phyloP scores from a whole-genome alignment of 2,797 vertebrate species.

The Tenualosa thibaudeaui region DNA sequence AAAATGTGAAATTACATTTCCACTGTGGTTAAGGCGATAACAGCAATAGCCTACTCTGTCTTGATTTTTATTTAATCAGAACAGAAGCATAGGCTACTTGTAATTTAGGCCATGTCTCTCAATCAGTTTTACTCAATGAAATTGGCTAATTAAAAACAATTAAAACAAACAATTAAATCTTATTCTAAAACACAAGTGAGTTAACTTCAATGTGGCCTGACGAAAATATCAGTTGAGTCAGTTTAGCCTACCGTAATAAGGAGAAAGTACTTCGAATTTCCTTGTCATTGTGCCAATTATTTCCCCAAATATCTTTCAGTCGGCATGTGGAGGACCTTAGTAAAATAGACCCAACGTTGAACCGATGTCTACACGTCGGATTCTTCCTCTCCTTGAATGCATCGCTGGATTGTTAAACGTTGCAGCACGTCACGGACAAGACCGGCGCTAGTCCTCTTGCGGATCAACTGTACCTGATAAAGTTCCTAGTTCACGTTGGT shows the following conservation, averaged over 20 bases:
- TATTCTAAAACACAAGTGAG: background rate
- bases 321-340: background rate
- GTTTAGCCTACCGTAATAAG: constrained; percentile 42
- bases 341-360: background rate
- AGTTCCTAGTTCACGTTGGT: background rate
- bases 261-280: constrained; percentile 34
- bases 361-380: background rate
- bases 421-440: background rate
- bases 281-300: constrained; percentile 35
- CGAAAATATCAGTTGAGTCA: background rate
- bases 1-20: too few relatives aligned
- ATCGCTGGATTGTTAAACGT: background rate
- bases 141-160: background rate
- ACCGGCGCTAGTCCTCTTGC: background rate
- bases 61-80: too few relatives aligned
- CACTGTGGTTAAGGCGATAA: too few relatives aligned
- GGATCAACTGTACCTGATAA: background rate
- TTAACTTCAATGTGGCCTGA: background rate
- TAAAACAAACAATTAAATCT: background rate
- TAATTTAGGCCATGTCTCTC: too few relatives aligned
- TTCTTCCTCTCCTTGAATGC: background rate
- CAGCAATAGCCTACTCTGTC: too few relatives aligned
- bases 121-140: too few relatives aligned
- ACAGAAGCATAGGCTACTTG: too few relatives aligned
- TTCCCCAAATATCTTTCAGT: background rate